Evolutionary conservation across 2,113 vertebrate species (phyloP), one percentile per base, ranked within the genome.

Genomic region (Poeciliopsis prolifica): DNA sequence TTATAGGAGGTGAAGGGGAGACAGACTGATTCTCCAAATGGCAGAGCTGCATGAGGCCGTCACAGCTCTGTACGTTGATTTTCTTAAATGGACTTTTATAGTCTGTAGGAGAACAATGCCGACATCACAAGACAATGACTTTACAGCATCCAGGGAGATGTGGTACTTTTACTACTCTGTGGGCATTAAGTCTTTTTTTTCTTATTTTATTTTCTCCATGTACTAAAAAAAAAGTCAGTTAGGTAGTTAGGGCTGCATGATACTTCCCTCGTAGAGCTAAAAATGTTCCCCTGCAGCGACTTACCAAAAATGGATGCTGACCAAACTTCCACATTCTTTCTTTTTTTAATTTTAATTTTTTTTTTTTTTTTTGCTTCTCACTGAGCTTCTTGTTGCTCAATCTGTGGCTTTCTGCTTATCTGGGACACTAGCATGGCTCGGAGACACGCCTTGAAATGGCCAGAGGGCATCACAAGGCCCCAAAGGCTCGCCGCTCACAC

Each of bases 151-250:
- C 62, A 51, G 77, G 76, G 78, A 81, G 81, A 72, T 60, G 74
- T 51, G 75, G 69, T 91, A 92, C 88, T 88, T 91, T 85, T 86
- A 87, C 77, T 40, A 61, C 71, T 73, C 83, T 76, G 91, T 87
- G 89, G 86, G 86, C 76, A 86, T 83, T 83, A 82, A 85, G 77
- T 76, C 82, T 65, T 86, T 58, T 85, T 58, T 3, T 10, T 6
- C 7, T 54, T 10, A 7, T 3, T n/a, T 58, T 58, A 6, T 58
- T 87, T 74, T 77, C 72, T 89, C 79, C 70, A 62, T 61, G 77
- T 19, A 75, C 82, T 65, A 42, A 48, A 80, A 82, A 75, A 83
- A 79, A 4, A 81, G 72, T 69, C 13, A 74, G 79, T 83, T 75
- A 77, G 79, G 77, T 10, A 74, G 79, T 83, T 75, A 77, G 79